Percentiles rank a stretch among this genome's conserved stretches.
Evolutionary conservation across 1,140 invertebrate species (phyloP).

Genomic region (Magallana angulata): DNA sequence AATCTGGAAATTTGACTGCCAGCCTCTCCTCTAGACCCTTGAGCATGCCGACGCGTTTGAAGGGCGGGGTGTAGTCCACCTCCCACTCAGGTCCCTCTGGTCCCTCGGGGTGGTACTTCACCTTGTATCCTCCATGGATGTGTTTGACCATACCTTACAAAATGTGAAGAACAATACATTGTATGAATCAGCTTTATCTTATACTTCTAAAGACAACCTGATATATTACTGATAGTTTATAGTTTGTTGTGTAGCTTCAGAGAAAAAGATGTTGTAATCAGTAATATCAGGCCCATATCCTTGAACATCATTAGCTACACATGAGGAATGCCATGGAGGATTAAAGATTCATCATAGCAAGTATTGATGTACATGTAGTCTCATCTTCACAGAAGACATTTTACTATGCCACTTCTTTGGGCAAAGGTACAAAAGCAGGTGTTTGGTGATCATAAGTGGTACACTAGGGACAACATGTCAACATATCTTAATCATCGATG

Average conservation of each 20-base stretch:
- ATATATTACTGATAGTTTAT: too few relatives aligned
- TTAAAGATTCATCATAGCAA: too few relatives aligned
- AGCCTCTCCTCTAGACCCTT: constrained; percentile 91
- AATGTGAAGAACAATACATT: background rate
- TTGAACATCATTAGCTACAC: constrained; percentile 19
- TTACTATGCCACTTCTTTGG: too few relatives aligned
- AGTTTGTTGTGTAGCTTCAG: constrained; percentile 11
- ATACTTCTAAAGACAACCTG: too few relatives aligned
- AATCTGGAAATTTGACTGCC: constrained; percentile 90
- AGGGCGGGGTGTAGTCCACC: constrained; percentile 99
- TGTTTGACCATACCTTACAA: constrained; percentile 85
- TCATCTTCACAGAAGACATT: too few relatives aligned
- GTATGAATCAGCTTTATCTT: background rate
- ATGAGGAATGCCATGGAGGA: background rate
- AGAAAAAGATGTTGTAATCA: background rate
- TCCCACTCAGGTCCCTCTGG: constrained; percentile 85
- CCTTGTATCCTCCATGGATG: constrained; percentile 85
- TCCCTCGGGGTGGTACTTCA: constrained; percentile 96
- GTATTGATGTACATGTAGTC: too few relatives aligned
- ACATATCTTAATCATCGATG: too few relatives aligned
- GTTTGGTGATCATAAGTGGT: too few relatives aligned
- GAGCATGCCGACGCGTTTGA: constrained; percentile 94
- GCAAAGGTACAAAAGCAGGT: too few relatives aligned
- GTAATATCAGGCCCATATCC: constrained; percentile 2
- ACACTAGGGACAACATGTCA: too few relatives aligned